A percentile compares a stretch with the other conserved stretches of the same genome.
Conservation (phyloP, 2,113 vertebrate species). For the Oceanodroma tethys region DNA sequence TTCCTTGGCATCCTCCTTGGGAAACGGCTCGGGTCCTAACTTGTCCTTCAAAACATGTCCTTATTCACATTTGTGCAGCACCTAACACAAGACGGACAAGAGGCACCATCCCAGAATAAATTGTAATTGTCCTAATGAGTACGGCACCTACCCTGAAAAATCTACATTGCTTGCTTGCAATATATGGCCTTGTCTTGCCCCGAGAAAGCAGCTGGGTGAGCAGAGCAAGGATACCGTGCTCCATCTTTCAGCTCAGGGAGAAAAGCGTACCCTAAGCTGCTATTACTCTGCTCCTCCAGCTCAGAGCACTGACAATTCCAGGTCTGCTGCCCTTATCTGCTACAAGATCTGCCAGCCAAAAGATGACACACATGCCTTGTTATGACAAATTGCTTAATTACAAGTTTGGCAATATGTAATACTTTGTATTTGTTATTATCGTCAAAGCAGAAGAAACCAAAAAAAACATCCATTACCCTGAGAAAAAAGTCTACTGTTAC, state of each 20-base stretch:
- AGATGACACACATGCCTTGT: neutral
- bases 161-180: neutral
- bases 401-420: conserved; percentile 37
- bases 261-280: neutral
- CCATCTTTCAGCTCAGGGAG: neutral
- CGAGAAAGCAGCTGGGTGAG: rapidly evolving
- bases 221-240: neutral
- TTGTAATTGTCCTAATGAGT: neutral
- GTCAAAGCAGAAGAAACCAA: conserved; percentile 22
- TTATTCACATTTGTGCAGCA: neutral
- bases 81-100: neutral
- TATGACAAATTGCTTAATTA: conserved; percentile 59
- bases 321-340: conserved; percentile 19
- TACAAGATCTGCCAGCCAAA: neutral
- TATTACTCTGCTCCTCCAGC: neutral
- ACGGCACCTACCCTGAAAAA: neutral
- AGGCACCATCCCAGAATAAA: neutral
- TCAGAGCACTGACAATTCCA: neutral
- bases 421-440: conserved; percentile 40
- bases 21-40: neutral
- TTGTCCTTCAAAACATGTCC: neutral
- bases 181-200: neutral
- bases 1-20: neutral
- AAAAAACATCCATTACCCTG: conserved; percentile 7
- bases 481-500: conserved; percentile 19